Base-by-base conservation (phyloP, 2,888 invertebrate genomes). In the Cheiracanthium punctorium region DNA sequence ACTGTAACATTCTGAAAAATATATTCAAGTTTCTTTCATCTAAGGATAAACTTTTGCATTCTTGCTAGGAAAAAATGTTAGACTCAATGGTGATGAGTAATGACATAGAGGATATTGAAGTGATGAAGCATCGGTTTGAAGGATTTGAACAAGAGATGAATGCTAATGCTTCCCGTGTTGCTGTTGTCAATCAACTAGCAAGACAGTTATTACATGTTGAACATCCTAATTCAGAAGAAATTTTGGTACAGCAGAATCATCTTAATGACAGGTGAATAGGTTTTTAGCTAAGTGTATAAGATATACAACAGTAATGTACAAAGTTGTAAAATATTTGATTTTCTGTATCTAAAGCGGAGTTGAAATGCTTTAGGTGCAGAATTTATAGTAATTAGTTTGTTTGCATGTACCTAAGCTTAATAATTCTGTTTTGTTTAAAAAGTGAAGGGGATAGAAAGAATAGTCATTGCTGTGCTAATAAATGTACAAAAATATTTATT, bases 81-180 rank as follows among this genome's bases (percentile, higher is more conserved):
- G 96, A 97, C 89, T 99, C 98, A 4, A 98, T 99, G 97, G 95
- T 96, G 87, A 98, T 98, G 74, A 98, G 97, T 71, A 85, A 97
- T 92, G 99, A 99, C 90, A 98, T 99, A 91, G 99, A 99, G 92
- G 99, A 99, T 91, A 97, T 99, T 14, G 99, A 99, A 93, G 99
- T 99, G 89, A 97, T 99, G 97, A 98, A 98, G 92, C 99, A 99
- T 92, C 95, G 98, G 91, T 99, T 99, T 93, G 98, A 98, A 92
- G 99, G 99, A 28, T 98, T 99, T 92, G 99, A 99, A 92, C 98
- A 98, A 92, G 99, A 99, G 93, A 98, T 98, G 98, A 97, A 97
- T 92, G 94, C 96, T 0, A 98, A 97, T 92, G 97, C 97, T 0
- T 96, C 97, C 0, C 94, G 98, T 88, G 97, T 99, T 73, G 98